Conservation (phyloP, 1,140 invertebrate species). For the Ceratoteleas bidentatus region DNA sequence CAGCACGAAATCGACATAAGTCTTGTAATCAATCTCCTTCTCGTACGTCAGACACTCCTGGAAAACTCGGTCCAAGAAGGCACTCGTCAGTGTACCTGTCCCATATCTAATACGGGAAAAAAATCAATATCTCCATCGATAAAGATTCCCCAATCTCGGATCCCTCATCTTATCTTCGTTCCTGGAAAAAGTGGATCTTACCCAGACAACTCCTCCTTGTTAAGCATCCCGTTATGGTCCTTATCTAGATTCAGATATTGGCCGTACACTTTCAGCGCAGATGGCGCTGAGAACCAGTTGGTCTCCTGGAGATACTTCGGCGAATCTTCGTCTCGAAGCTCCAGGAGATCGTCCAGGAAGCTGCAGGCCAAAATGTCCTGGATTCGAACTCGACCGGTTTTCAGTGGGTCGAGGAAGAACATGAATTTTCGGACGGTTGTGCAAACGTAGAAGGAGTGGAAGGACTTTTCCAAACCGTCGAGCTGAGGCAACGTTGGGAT, state of each 20-base stretch:
- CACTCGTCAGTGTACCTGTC: constrained; percentile 93
- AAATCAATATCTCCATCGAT: too few species aligned
- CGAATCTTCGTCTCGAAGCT: constrained; percentile 92
- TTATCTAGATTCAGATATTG: constrained; percentile 96
- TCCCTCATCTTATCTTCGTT: background rate
- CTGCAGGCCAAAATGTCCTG: constrained; percentile 94
- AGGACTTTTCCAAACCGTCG: constrained; percentile 94
- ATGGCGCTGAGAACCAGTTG: constrained; percentile 97
- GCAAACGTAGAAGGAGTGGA: constrained; percentile 98
- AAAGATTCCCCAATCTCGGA: too few species aligned
- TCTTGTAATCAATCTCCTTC: constrained; percentile 99
- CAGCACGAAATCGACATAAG: constrained; percentile 96
- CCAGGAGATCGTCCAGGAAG: constrained; percentile 94
- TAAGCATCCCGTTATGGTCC: constrained; percentile 98
- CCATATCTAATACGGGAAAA: constrained; percentile 85
- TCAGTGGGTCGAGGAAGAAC: constrained; percentile 95
- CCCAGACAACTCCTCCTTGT: constrained; percentile 92
- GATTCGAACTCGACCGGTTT: constrained; percentile 94
- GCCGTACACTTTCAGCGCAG: constrained; percentile 93
- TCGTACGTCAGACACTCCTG: constrained; percentile 97
- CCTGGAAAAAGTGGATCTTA: constrained; percentile 74
- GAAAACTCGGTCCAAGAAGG: constrained; percentile 96
- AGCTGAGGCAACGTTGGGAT: constrained; percentile 95
- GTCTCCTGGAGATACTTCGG: constrained; percentile 91
- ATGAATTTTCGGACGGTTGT: constrained; percentile 97